These are phyloP conservation scores for Caenorhabditis japonica DNA, from an alignment of 2,888 invertebrate genomes.

Conservation along the genomic window DNA sequence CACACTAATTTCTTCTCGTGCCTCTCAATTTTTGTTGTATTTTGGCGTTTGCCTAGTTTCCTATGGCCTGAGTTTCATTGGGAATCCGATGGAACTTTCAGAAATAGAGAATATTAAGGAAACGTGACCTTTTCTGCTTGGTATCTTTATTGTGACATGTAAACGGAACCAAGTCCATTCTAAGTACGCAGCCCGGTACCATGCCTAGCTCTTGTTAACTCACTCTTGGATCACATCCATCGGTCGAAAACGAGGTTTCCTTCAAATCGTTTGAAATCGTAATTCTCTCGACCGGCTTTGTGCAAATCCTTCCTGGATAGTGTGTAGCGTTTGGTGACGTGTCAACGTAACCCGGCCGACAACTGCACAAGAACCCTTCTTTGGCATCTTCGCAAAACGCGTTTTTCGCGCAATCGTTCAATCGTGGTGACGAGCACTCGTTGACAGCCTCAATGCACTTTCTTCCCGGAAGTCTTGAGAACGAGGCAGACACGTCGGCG, in stretches of 20 bases:
- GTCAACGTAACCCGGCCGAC: conserved; percentile 86
- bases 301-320: conserved; percentile 75
- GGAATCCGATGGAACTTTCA: no score
- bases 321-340: conserved; percentile 73
- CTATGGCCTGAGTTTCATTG: no score
- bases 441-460: conserved; percentile 77
- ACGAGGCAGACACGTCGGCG: conserved; percentile 76
- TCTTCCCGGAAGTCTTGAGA: conserved; percentile 74
- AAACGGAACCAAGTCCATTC: no score
- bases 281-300: conserved; percentile 63
- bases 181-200: no score
- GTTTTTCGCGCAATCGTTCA: conserved; percentile 89
- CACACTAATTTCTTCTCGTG: no score
- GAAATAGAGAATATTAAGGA: no score
- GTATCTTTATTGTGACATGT: no score
- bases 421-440: conserved; percentile 77
- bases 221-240: conserved; percentile 63
- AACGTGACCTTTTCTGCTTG: no score
- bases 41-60: no score
- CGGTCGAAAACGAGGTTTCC: conserved; percentile 62
- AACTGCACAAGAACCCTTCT: conserved; percentile 88
- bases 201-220: neutral
- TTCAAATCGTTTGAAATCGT: conserved; percentile 18
- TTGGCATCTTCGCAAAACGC: conserved; percentile 90
- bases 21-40: no score